Evolutionary conservation across 2,888 invertebrate genomes (phyloP).

Genomic region (Podabrus alpinus): DNA sequence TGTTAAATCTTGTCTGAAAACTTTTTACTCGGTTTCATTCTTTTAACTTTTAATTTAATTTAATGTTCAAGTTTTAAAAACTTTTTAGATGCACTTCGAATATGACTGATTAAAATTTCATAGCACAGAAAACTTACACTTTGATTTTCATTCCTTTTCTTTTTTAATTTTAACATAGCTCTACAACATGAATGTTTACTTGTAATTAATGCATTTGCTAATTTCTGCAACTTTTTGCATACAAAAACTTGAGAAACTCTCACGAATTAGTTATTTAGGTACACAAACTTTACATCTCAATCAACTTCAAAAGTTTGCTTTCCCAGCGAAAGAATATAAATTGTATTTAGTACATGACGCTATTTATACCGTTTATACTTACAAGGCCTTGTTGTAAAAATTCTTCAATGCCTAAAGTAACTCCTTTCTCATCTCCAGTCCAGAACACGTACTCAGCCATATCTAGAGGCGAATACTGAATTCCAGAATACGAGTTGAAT

Average conservation of each 20-base stretch:
- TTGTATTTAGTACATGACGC: neutral
- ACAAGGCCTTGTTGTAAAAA: slow-evolving; percentile 78
- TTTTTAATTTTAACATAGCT: neutral
- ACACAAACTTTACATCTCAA: neutral
- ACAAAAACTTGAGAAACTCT: neutral
- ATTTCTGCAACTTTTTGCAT: neutral
- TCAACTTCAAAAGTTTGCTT: neutral
- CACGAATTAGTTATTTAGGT: neutral
- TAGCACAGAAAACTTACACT: neutral
- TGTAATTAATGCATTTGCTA: neutral
- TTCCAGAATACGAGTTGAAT: slow-evolving; percentile 57
- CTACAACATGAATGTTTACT: neutral
- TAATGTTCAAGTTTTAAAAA: neutral
- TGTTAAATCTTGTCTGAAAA: neutral
- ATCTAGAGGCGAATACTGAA: slow-evolving; percentile 76
- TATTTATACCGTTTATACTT: slow-evolving; percentile 42
- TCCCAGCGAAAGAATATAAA: neutral
- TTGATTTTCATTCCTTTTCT: neutral
- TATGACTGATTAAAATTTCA: neutral
- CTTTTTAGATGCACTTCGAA: neutral
- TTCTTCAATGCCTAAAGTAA: slow-evolving; percentile 76
- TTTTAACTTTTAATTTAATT: neutral
- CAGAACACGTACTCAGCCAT: slow-evolving; percentile 84
- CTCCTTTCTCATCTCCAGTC: slow-evolving; percentile 81
- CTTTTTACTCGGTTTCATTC: neutral